Evolutionary conservation across 2,888 invertebrate species (phyloP).

Genomic region (Campopleginae sp.): DNA sequence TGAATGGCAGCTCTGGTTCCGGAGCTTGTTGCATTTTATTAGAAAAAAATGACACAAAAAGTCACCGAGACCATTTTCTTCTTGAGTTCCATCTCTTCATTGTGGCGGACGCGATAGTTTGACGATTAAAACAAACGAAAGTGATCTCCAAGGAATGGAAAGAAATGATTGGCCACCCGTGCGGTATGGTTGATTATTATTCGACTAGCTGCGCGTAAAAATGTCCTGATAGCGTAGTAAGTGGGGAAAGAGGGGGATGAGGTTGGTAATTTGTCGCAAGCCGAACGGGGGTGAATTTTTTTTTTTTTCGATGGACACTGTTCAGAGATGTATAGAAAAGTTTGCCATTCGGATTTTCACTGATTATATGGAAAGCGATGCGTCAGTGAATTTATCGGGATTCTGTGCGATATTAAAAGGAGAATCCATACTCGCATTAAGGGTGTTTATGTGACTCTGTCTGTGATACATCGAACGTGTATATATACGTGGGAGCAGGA

Average conservation of each 20-base stretch:
- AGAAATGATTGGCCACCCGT: background rate
- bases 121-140: background rate
- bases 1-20: background rate
- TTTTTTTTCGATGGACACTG: background rate
- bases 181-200: background rate
- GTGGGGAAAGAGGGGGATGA: background rate
- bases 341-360: background rate
- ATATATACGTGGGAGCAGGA: background rate
- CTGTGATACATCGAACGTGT: conserved; percentile 16
- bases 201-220: background rate
- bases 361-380: background rate
- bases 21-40: background rate
- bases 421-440: background rate
- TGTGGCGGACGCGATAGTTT: too few species aligned
- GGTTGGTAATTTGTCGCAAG: background rate
- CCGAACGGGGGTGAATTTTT: background rate
- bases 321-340: background rate
- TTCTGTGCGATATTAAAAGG: background rate
- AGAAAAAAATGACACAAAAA: background rate
- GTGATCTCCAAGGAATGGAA: background rate
- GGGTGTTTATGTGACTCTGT: background rate
- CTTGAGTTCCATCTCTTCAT: too few species aligned
- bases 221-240: background rate
- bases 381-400: background rate
- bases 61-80: too few species aligned